Base-by-base conservation (phyloP, 2,797 vertebrate species). In the Lagodon rhomboides region DNA sequence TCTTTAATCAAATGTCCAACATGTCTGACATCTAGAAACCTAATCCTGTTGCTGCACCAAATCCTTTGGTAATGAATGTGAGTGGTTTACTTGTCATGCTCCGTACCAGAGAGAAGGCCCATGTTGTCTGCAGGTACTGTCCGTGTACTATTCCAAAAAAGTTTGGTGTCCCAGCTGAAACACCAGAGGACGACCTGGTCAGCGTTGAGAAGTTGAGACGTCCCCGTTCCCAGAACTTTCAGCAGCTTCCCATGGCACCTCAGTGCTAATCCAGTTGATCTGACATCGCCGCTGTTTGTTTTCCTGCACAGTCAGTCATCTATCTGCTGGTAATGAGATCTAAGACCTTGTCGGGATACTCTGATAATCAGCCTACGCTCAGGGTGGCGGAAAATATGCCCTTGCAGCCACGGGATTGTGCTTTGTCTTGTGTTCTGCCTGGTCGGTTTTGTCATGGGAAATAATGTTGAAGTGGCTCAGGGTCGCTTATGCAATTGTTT, bases 261-360 rank as follows among this genome's bases (percentile, higher is more conserved):
- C 73, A 2, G 54, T 27, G 85, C 82, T 93, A 92, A 92, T 94
- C 90, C 77, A 15, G 62, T 60, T 78, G 77, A 91, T 89, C 92
- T 90, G 85, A 74, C 82, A 81, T 89, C 7, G 75, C 79, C 4
- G 65, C 55, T 92, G 90, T 94, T 93, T 94, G 90, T 91, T 90
- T 91, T 87, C 71, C 81, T 83, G 80, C 86, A 79, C 85, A 47
- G 69, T n/a, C n/a, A 59, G 73, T 85, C 79, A 72, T 91, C 82
- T 86, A 78, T 90, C 87, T 91, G 85, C 86, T 81, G 68, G 85
- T 90, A 88, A 92, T 88, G 87, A 89, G 86, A 88, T 83, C 79
- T 86, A 74, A 90, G 80, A 83, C 84, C 87, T 78, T 73, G 87
- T 77, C 75, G 10, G 78, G 68, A 84, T 25, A 27, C 68, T 84